A percentile compares a stretch with the other conserved stretches of the same genome.
Conservation (phyloP, 1,140 invertebrate species). For the Drosophila oshimai region DNA sequence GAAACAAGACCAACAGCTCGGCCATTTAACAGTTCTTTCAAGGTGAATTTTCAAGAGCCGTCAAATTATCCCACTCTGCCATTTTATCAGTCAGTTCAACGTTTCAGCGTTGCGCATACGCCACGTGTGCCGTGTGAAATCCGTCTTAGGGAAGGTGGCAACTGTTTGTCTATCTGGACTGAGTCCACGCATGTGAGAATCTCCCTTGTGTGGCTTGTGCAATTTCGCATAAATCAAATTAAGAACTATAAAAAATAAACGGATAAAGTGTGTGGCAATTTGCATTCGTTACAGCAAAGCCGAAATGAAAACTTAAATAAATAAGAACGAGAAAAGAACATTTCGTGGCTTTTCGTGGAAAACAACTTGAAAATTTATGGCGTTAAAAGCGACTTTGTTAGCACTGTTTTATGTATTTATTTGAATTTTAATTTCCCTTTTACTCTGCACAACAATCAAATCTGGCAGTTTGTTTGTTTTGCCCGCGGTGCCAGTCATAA, state of each 20-base stretch:
- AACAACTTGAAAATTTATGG: slow-evolving; percentile 74
- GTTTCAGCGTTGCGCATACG: slow-evolving; percentile 12
- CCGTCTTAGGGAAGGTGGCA: slow-evolving; percentile 32
- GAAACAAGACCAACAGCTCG: not conserved
- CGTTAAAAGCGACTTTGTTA: slow-evolving; percentile 48
- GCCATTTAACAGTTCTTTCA: slow-evolving; percentile 2
- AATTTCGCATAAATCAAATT: slow-evolving; percentile 71
- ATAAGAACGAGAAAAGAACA: slow-evolving; percentile 26
- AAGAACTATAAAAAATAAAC: slow-evolving; percentile 59
- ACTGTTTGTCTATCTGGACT: slow-evolving; percentile 31
- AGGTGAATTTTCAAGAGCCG: slow-evolving; percentile 1
- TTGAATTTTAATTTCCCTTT: slow-evolving; percentile 68
- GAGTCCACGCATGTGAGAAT: not conserved
- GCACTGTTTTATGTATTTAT: slow-evolving; percentile 63
- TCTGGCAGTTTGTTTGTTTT: slow-evolving; percentile 49
- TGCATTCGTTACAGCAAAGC: slow-evolving; percentile 40
- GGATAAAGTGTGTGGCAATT: slow-evolving; percentile 53
- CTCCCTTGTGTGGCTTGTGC: slow-evolving; percentile 35
- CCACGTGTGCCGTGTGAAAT: slow-evolving; percentile 18
- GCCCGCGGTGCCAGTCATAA: slow-evolving; percentile 56
- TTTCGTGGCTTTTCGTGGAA: slow-evolving; percentile 45
- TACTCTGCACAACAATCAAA: slow-evolving; percentile 44
- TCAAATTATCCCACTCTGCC: not conserved
- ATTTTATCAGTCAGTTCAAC: slow-evolving; percentile 1
- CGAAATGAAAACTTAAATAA: slow-evolving; percentile 53